Evolutionary conservation across 2,113 vertebrate genomes (phyloP), one percentile per base, ranked within the genome.

Genomic region (Rhagologus leucostigma): DNA sequence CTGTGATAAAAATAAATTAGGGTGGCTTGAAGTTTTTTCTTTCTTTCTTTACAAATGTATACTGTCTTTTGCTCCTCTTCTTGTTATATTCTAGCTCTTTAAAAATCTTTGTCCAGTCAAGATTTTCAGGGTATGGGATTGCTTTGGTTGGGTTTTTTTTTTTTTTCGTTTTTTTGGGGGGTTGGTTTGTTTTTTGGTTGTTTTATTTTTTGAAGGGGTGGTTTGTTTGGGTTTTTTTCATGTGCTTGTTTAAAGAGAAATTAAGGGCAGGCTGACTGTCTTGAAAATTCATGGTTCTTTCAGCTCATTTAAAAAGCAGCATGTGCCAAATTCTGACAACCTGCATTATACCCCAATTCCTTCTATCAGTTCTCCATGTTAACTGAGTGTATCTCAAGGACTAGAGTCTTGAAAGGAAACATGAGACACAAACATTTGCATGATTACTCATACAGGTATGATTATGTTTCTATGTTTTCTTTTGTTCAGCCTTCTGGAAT

Each of bases 151-250:
- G 2, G 4, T 9, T 4, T 13, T 21, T 37, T 8, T 64, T 60
- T 41, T 53, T 9, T 12, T 42, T 33, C 3, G 6, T 44, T 37
- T 59, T 57, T 14, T 13, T 4, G 33, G 26, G 33, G 26, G 1
- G 1, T 3, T 42, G 10, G 3, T 32, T 71, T 32, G 7, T 2
- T 42, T 41, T 3, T 30, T 30, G 3, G 5, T 44, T 62, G 6
- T 26, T 63, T 10, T 17, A 13, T 23, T 39, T 64, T 55, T 39
- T 47, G 23, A 39, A 42, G 41, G 18, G 5, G 7, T 55, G 32
- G 2, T 4, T 64, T 56, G 17, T 82, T 60, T 18, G 8, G 12
- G 1, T 19, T 60, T 46, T 19, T 55, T 60, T 20, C 1, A 10
- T 70, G 70, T 68, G 4, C 13, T 46, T 59, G 2, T 73, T 84